A percentile compares a stretch with the other conserved stretches of the same genome.
phyloP scores from a whole-genome alignment of 2,113 vertebrate genomes.

The Solenodon paradoxus region DNA sequence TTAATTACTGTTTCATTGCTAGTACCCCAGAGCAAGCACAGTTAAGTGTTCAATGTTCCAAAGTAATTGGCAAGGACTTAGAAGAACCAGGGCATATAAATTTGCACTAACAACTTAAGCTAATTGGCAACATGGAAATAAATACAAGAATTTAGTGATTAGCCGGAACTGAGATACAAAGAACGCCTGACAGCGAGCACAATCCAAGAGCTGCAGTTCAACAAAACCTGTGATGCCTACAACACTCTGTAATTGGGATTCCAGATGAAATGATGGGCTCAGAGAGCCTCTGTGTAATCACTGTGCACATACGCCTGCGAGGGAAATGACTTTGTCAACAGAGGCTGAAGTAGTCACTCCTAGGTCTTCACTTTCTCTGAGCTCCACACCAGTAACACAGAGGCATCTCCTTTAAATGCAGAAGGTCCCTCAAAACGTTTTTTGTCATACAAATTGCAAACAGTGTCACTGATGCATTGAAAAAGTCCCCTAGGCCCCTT shows the following conservation, averaged over 20 bases:
- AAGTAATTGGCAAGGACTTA: constrained; percentile 69
- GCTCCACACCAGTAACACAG: background rate
- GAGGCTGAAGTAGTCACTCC: background rate
- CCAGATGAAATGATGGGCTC: constrained; percentile 8
- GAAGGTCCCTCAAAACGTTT: background rate
- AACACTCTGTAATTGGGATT: background rate
- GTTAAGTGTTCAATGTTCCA: constrained; percentile 71
- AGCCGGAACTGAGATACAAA: constrained; percentile 37
- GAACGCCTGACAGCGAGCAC: constrained; percentile 19
- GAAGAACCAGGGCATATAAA: constrained; percentile 43
- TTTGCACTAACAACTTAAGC: constrained; percentile 64
- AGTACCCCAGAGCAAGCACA: constrained; percentile 74
- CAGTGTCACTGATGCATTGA: background rate
- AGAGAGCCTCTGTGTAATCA: background rate
- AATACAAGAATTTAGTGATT: constrained; percentile 66
- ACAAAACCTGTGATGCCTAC: background rate
- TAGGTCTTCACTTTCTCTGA: background rate
- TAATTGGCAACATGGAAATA: constrained; percentile 73
- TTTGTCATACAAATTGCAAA: background rate
- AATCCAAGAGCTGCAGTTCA: constrained; percentile 22
- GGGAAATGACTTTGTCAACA: background rate
- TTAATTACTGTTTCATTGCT: constrained; percentile 82
- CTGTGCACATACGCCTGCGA: background rate
- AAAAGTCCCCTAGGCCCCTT: background rate
- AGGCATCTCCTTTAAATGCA: background rate